Evolutionary conservation across 2,797 vertebrate species (phyloP).

Genomic region (Notolabrus celidotus): DNA sequence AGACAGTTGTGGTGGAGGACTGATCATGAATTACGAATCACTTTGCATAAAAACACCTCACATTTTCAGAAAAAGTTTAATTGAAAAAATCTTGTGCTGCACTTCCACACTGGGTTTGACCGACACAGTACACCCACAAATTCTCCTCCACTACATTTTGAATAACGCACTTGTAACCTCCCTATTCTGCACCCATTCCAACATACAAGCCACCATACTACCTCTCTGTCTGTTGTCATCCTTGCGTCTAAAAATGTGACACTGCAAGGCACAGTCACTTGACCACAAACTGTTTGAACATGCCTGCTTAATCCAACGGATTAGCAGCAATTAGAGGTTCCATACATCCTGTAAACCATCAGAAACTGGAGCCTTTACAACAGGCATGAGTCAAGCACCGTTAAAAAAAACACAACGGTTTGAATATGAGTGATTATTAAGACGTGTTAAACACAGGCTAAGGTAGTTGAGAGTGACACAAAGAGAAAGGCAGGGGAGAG

Average conservation of each 20-base stretch:
- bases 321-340: slow-evolving; percentile 46
- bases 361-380: slow-evolving; percentile 30
- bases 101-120: slow-evolving; percentile 60
- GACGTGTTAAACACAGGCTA: slow-evolving; percentile 52
- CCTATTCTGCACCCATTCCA: slow-evolving; percentile 39
- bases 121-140: slow-evolving; percentile 68
- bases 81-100: slow-evolving; percentile 50
- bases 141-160: slow-evolving; percentile 61
- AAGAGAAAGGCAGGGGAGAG: slow-evolving; percentile 68
- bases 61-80: too few relatives aligned
- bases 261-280: slow-evolving; percentile 38
- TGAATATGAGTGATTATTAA: slow-evolving; percentile 52
- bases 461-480: slow-evolving; percentile 66
- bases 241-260: slow-evolving; percentile 34
- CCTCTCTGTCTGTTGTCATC: slow-evolving; percentile 39
- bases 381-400: slow-evolving; percentile 27
- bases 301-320: slow-evolving; percentile 37
- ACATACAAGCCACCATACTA: slow-evolving; percentile 54
- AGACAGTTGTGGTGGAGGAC: slow-evolving; percentile 19
- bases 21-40: too few relatives aligned
- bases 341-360: slow-evolving; percentile 38
- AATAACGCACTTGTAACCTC: slow-evolving; percentile 59
- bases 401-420: slow-evolving; percentile 15
- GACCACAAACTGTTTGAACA: slow-evolving; percentile 49
- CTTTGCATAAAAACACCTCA: too few relatives aligned